A percentile compares a stretch with the other conserved stretches of the same genome.
Evolutionary conservation across 2,888 invertebrate genomes (phyloP).

Genomic region (Barypeithes pellucidus): DNA sequence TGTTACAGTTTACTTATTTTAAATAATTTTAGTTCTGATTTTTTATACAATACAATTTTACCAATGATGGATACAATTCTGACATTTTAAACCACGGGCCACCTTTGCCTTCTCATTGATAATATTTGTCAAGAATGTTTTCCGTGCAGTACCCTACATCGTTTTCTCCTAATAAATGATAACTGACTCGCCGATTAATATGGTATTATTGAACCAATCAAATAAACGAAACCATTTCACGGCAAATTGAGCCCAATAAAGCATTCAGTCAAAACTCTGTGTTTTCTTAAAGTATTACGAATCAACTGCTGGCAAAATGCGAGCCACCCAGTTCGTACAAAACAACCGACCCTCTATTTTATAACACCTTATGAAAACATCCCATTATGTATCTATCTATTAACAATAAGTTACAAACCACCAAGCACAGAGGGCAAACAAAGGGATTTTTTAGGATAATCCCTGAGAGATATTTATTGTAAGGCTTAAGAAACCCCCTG

Average conservation of each 20-base stretch:
- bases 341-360: constrained; percentile 56
- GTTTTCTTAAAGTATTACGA: constrained; percentile 51
- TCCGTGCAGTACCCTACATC: no score
- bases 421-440: constrained; percentile 55
- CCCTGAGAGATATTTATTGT: constrained; percentile 42
- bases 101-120: no score
- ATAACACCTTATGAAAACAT: constrained; percentile 69
- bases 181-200: no score
- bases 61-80: no score
- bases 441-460: constrained; percentile 50
- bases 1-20: no score
- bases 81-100: no score
- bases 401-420: constrained; percentile 65
- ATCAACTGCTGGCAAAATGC: constrained; percentile 49
- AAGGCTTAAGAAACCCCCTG: constrained; percentile 44
- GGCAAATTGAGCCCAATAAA: constrained; percentile 18
- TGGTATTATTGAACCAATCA: no score
- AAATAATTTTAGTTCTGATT: no score
- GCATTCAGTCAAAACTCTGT: constrained; percentile 20
- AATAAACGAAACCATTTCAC: background rate
- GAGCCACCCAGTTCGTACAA: constrained; percentile 38
- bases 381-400: constrained; percentile 66
- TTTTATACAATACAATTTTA: no score
- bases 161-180: no score
- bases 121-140: no score